Evolutionary conservation across 2,113 vertebrate species (phyloP).

Genomic region (Pomatorhinus ruficollis): DNA sequence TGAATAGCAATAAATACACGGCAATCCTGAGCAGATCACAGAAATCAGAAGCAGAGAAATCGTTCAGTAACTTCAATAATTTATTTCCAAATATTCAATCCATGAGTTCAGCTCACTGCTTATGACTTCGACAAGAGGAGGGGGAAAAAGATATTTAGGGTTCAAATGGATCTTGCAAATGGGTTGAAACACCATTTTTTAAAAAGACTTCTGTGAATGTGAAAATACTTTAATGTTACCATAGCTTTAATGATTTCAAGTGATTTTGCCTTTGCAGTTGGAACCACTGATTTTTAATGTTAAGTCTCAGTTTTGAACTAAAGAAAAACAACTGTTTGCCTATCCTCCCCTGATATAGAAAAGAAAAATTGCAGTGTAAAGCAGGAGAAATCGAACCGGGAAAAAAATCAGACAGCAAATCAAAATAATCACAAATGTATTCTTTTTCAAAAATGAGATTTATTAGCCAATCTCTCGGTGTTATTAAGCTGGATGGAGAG

Average conservation of each 20-base stretch:
- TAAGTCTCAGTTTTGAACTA: neutral
- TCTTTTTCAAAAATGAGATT: conserved; percentile 21
- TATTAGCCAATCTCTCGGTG: conserved; percentile 30
- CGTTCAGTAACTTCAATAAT: neutral
- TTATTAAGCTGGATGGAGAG: neutral
- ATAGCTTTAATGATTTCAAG: neutral
- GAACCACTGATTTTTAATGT: neutral
- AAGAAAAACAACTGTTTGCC: neutral
- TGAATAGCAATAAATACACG: neutral
- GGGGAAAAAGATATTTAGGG: neutral
- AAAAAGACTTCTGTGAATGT: neutral
- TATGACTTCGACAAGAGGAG: neutral
- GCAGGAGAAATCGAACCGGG: neutral
- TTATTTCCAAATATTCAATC: neutral
- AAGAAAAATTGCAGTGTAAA: neutral
- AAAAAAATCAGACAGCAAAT: conserved; percentile 16
- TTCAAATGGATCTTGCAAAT: neutral
- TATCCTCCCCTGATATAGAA: neutral
- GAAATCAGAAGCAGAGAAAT: neutral
- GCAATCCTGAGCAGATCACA: neutral
- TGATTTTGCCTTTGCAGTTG: neutral
- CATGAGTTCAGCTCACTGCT: neutral
- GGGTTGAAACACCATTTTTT: neutral
- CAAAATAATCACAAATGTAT: neutral
- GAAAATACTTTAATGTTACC: neutral